Base-by-base conservation (phyloP, 2,888 invertebrate genomes). In the Matsumyia berberina region DNA sequence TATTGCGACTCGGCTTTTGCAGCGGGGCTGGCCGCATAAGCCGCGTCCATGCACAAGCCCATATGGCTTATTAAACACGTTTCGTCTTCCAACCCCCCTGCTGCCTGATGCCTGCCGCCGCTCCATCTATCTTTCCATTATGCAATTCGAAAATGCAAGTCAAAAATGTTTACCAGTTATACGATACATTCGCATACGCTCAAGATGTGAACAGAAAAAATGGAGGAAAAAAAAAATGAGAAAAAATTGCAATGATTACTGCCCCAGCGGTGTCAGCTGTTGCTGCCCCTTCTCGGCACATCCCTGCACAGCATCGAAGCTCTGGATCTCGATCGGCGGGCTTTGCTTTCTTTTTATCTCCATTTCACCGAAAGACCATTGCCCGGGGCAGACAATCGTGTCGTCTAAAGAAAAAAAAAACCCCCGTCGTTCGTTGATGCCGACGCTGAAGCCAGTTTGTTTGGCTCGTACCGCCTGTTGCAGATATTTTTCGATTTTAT, bases 281-380 rank as follows among this genome's bases (percentile, higher is more conserved):
- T 49, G 42, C 44, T 70, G 55, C 31, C 51, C 55, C 35, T 57
- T 49, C 37, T 42, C 12, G 67, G n/a, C n/a, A 31, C 42, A 57
- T 42, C 57, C 49, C 81, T 62, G 64, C 42, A 24, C 57, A 29
- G 66, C 60, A 57, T 57, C 55, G 60, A 64, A 66, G 53, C 76
- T 31, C 55, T 62, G 62, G 70, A 24, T 24, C 24, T 24, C 24
- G 82, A 82, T 76, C 42, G 31, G 53, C 42, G 29, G 57, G 12
- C 24, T 72, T 82, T 80, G 80, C 85, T 85, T 85, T 85, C 80
- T 74, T 80, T 80, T 85, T 70, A 80, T 85, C 76, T 85, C 46
- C 85, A 85, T 85, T 85, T 85, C 80, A 74, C 83, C 15, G 62
- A 83, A 66, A 85, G 85, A 85, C 85, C 83, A 79, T 58, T 83